These are phyloP conservation scores for Cynodonichthys magdalenae DNA, from an alignment of 2,797 vertebrate species.

Conservation along the genomic window DNA sequence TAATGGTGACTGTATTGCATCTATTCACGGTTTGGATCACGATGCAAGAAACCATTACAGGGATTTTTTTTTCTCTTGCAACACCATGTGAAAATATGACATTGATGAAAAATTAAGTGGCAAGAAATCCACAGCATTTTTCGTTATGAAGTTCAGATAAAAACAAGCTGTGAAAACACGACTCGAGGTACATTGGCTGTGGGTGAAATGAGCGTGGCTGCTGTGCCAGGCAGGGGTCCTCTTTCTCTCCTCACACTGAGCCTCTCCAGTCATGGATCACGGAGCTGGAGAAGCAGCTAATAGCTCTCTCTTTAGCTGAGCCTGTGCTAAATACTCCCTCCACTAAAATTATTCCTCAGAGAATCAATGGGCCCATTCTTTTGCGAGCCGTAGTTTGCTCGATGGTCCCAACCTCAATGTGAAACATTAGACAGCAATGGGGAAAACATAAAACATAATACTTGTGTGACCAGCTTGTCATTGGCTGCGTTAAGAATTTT, in stretches of 20 bases:
- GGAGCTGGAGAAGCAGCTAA: conserved; percentile 85
- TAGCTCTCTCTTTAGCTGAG: conserved; percentile 80
- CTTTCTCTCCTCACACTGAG: conserved; percentile 81
- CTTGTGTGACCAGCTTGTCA: conserved; percentile 95
- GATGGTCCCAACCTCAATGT: conserved; percentile 85
- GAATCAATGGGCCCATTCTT: conserved; percentile 90
- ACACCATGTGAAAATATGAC: background rate
- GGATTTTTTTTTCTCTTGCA: too few relatives aligned
- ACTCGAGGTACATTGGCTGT: conserved; percentile 48
- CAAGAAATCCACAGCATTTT: too few relatives aligned
- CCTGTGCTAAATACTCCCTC: conserved; percentile 84
- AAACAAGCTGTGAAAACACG: conserved; percentile 32
- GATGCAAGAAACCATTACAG: conserved; percentile 1
- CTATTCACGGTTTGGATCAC: background rate
- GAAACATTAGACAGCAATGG: conserved; percentile 94
- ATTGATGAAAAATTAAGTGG: background rate
- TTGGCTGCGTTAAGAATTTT: conserved; percentile 85
- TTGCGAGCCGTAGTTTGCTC: conserved; percentile 83
- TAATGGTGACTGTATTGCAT: conserved; percentile 9
- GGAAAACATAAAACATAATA: conserved; percentile 98
- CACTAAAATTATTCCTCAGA: conserved; percentile 87
- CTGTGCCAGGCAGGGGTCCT: conserved; percentile 77
- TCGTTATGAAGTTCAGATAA: too few relatives aligned
- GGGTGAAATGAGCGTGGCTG: conserved; percentile 60
- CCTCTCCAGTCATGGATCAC: conserved; percentile 85